phyloP scores from a whole-genome alignment of 1,140 invertebrate species.

The Drosophila carrolli region DNA sequence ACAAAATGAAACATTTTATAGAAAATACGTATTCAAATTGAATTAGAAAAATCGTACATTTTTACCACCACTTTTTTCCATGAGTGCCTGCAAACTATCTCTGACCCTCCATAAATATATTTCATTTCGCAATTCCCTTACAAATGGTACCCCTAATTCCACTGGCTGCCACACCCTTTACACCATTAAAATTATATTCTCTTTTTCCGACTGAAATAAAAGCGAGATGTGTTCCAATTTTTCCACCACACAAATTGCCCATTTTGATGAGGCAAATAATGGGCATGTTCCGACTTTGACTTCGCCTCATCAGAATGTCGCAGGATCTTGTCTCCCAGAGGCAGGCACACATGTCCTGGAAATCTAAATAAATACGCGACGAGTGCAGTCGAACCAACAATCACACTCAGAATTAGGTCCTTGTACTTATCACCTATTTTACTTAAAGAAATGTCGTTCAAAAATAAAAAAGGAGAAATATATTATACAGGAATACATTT shows the following conservation, averaged over 20 bases:
- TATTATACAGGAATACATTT: too few relatives aligned
- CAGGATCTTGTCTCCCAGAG: slow-evolving; percentile 17
- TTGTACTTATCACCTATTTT: too few relatives aligned
- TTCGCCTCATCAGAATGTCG: slow-evolving; percentile 30
- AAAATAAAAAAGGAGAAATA: too few relatives aligned
- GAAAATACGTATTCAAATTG: neutral
- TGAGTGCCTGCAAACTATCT: slow-evolving; percentile 1
- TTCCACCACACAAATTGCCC: slow-evolving; percentile 54
- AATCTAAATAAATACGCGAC: slow-evolving; percentile 27
- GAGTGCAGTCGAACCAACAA: too few relatives aligned
- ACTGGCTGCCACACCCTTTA: slow-evolving; percentile 4
- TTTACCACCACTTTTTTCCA: neutral
- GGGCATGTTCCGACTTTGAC: slow-evolving; percentile 50
- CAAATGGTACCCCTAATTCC: slow-evolving; percentile 2
- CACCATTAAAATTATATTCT: slow-evolving; percentile 15
- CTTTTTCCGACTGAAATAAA: neutral
- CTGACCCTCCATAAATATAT: neutral
- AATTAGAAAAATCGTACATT: neutral
- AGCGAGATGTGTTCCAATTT: slow-evolving; percentile 5
- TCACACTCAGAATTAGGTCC: too few relatives aligned
- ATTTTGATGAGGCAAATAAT: slow-evolving; percentile 70
- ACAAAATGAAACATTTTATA: too few relatives aligned
- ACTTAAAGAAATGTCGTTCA: too few relatives aligned
- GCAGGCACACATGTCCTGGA: slow-evolving; percentile 18
- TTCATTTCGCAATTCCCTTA: neutral